Evolutionary conservation across 2,113 vertebrate genomes (phyloP), one percentile per base, ranked within the genome.

Genomic region (Ciconia stormi): DNA sequence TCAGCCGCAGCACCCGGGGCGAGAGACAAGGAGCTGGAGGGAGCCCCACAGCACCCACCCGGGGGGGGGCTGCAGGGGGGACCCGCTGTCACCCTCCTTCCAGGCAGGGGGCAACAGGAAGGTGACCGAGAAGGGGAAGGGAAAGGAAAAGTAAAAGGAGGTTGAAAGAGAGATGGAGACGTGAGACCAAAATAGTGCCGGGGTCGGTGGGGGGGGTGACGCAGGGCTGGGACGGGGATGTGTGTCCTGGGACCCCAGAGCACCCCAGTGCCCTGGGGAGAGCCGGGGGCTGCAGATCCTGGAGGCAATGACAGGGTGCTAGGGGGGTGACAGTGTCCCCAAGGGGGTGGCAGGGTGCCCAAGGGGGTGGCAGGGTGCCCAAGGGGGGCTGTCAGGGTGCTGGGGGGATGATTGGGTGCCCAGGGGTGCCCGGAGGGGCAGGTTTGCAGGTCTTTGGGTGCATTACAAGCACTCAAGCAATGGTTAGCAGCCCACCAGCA

Each of bases 161-260:
- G 10, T 12, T 63, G 50, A 62, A 16, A 27, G 25, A 27, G 22
- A 49, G 21, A 63, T 13, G 1, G 16, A 73, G 56, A 14, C 14
- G 27, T 0, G 11, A 61, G 46, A 62, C 9, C 20, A 15, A 84
- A 44, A 16, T 7, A 49, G 36, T 14, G 23, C n/a, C 3, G 5
- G 44, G 44, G 50, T 21, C 1, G 13, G 46, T 0, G 3, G 20
- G 6, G 42, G 71, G 11, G 6, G 12, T 0, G 23, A 59, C 29
- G 34, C 52, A 47, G 52, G 42, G n/a, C 44, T 49, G 63, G 42
- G 52, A 9, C 2, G 2, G 42, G 42, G 26, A 36, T 2, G 4
- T 16, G 27, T 34, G 23, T 59, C 36, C 66, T 29, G 55, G 67
- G 38, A 30, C 82, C 38, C 38, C 67, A 72, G 38, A 72, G 56